Evolutionary conservation across 1,140 invertebrate species (phyloP), one percentile per base, ranked within the genome.

Genomic region (Pogonomyrmex californicus): DNA sequence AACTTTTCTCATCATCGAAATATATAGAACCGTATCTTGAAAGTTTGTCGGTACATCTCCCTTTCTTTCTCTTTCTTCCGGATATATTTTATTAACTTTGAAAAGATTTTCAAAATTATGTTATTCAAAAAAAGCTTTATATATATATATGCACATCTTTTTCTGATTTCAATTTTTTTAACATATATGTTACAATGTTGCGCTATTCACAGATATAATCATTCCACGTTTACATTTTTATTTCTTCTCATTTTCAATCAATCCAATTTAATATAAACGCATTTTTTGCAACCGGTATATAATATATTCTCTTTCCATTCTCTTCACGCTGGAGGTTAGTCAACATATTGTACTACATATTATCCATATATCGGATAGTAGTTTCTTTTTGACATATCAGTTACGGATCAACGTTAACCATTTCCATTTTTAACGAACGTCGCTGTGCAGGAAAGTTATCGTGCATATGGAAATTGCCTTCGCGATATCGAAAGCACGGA

Each of bases 401-500:
- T 81, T 81, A 56, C 3, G 9, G 23, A 70, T 30, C 1, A 54
- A 68, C 38, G 12, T 56, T 60, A 47, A 44, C 41, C 1, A 23
- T 41, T 75, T 49, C 54, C 41, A 75, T 60, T 75, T 83, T 83
- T 56, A 75, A 60, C 12, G 47, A 36, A 71, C 30, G 30, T 0
- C 5, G 23, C 44, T 33, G 54, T 30, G 12, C 1, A 58, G 41
- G 14, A 83, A 60, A 83, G 68, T 51, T 75, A 73, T 83, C 65
- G 58, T 12, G 10, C 54, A 36, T 78, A n/a, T 41, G 23, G 33
- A 77, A 85, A 78, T 86, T 86, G 75, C 23, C 14, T 0, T n/a
- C 17, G 38, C n/a, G 9, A 58, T 83, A 83, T 83, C 33, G 68
- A 73, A 83, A 83, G 79, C 41, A 49, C 3, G 10, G n/a, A 73